phyloP scores from a whole-genome alignment of 2,113 vertebrate species.

The Catharus fuscescens region DNA sequence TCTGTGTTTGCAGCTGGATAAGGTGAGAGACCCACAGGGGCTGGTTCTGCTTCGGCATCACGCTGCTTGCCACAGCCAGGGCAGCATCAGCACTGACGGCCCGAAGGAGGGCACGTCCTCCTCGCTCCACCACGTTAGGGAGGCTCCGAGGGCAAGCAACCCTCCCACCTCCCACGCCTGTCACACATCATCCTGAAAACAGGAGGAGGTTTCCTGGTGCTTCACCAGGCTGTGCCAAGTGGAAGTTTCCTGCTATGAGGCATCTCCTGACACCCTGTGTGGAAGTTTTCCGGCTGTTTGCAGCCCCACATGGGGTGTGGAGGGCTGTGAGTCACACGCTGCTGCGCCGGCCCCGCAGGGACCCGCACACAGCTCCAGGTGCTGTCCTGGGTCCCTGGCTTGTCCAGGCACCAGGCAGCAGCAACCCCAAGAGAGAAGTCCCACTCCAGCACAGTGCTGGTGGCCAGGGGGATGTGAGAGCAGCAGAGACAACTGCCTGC shows the following conservation, averaged over 20 bases:
- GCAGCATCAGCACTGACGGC: rapidly evolving
- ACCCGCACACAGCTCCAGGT: rapidly evolving
- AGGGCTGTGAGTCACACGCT: neutral
- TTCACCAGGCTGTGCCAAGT: neutral
- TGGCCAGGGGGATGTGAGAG: rapidly evolving
- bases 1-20: neutral
- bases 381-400: neutral
- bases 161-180: neutral
- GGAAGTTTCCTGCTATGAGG: slow-evolving; percentile 48
- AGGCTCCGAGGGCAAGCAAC: neutral
- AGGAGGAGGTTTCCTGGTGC: neutral
- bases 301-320: neutral
- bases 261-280: neutral
- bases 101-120: neutral
- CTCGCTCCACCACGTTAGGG: rapidly evolving
- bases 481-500: neutral
- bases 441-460: rapidly evolving
- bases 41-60: neutral
- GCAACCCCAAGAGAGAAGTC: neutral
- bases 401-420: rapidly evolving
- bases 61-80: rapidly evolving
- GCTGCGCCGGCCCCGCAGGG: rapidly evolving
- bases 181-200: neutral
- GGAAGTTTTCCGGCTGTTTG: neutral
- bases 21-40: neutral